Base-by-base conservation (phyloP, 2,888 invertebrate species). In the Chorisops tibialis region DNA sequence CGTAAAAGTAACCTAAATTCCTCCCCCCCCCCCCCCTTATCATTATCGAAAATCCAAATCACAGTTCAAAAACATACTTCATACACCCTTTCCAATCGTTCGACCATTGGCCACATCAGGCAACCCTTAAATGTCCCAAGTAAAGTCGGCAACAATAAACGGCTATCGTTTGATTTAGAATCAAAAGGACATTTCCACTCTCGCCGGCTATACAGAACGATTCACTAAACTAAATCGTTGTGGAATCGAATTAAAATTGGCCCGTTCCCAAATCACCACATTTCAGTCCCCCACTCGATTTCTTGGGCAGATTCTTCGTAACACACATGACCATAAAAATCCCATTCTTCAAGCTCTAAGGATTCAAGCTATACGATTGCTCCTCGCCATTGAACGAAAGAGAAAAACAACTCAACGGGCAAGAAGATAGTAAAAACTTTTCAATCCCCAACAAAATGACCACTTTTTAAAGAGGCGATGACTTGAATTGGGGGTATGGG, bases 231-330 rank as follows among this genome's bases (percentile, higher is more conserved):
- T 66, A 66, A 64, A 64, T 62, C 62, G 56, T 30, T 56, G 41
- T 56, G 49, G 62, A 62, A 62, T 64, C 62, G 64, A 62, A 64
- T 64, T 64, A 64, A 64, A 64, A 64, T 64, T 64, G 64, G 64
- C 62, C 62, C 61, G 59, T 64, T 59, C 52, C 62, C 62, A 64
- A 62, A 64, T 19, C 50, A 49, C 35, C 21, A 18, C 30, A 30
- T 30, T n/a, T n/a, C n/a, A 39, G 38, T 47, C 39, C 38, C 41
- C 47, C 63, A 56, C 51, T 61, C 37, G 39, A 63, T 54, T n/a
- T 59, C 61, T 58, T 49, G 54, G 58, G 16, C 21, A 59, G 6
- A 50, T 45, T 43, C 50, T 51, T 51, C 43, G 43, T 30, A 52
- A 61, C 63, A n/a, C n/a, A 61, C 61, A 61, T 63, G 61, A 51